phyloP scores from a whole-genome alignment of 1,140 invertebrate genomes.

The Lepidurus packardi region DNA sequence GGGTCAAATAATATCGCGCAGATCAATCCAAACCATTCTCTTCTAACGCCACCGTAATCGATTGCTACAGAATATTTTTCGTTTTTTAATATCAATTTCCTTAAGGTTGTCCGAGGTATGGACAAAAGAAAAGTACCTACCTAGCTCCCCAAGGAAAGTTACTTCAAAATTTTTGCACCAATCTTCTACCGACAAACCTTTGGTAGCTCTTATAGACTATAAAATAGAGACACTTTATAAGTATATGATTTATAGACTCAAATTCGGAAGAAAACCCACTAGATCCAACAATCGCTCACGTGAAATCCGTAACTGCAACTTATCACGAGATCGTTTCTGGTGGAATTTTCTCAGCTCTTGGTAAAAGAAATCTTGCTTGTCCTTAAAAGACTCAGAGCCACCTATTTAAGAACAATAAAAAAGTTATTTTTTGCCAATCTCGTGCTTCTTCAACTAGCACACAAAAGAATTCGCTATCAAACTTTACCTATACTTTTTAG shows the following conservation, averaged over 20 bases:
- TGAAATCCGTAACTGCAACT: slow-evolving; percentile 70
- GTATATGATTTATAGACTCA: not conserved
- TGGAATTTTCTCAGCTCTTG: slow-evolving; percentile 82
- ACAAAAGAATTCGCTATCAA: no score
- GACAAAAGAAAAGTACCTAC: slow-evolving; percentile 46
- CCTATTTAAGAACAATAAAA: slow-evolving; percentile 45
- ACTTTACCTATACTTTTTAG: slow-evolving; percentile 78
- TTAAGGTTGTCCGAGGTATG: not conserved
- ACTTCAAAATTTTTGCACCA: slow-evolving; percentile 93
- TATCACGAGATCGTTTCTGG: slow-evolving; percentile 77
- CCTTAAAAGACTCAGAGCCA: slow-evolving; percentile 90
- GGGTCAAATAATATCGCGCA: slow-evolving; percentile 81
- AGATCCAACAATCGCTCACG: slow-evolving; percentile 73
- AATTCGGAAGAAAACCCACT: slow-evolving; percentile 43
- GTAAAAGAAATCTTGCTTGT: slow-evolving; percentile 92
- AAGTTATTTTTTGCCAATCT: not conserved
- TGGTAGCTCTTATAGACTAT: slow-evolving; percentile 75
- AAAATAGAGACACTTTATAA: slow-evolving; percentile 27
- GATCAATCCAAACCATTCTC: slow-evolving; percentile 89
- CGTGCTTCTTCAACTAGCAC: no score
- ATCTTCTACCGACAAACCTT: slow-evolving; percentile 69
- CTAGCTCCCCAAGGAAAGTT: slow-evolving; percentile 83
- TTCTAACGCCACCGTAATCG: slow-evolving; percentile 85
- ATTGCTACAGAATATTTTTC: slow-evolving; percentile 55
- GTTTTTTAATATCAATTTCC: not conserved